Evolutionary conservation across 37 sponge, comb jelly and placozoan genomes (phyloP), one percentile per base, ranked within the genome.

Genomic region (Chondrilla cf. caribensis): DNA sequence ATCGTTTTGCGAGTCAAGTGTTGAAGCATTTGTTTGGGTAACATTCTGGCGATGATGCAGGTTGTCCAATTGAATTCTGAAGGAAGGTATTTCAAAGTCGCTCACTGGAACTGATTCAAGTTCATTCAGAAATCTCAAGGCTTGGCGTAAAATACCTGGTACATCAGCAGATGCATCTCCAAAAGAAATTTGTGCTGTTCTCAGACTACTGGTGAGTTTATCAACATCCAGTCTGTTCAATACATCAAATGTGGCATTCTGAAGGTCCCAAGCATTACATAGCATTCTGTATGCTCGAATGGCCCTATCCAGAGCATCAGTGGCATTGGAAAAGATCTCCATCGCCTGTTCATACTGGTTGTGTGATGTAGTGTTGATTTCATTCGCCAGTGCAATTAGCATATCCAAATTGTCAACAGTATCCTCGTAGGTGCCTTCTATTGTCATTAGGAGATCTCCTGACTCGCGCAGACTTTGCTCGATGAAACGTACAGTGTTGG

Each of bases 251-350:
- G 77, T 81, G 3, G 9, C 18, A 29, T 86, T 86, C 29, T 86
- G 86, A 54, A 86, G 65, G 64, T 24, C 31, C 11, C 70, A 39
- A 11, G 82, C 65, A 3, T 75, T 26, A 26, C 37, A 17, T 18
- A 86, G 54, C 29, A 73, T 33, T 11, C 75, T 37, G 0, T 73
- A 39, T 37, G 86, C 60, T 22, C 21, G 19, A 19, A 28, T 70
- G n/a, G 77, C 81, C 25, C 40, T 62, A n/a, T 19, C 26, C 15
- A 81, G 77, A 31, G 77, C 64, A 18, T 58, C 36, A 6, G 44
- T 73, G 31, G 55, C 65, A n/a, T 37, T 8, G 32, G 9, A 8
- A 42, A 79, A 67, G 32, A 80, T 44, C 14, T 37, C 2, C 18
- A 35, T 32, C 8, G 60, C 72, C 0, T 37, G 58, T 2, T 1